Base-by-base conservation (phyloP, 2,113 vertebrate genomes). In the Oreotrochilus melanogaster region DNA sequence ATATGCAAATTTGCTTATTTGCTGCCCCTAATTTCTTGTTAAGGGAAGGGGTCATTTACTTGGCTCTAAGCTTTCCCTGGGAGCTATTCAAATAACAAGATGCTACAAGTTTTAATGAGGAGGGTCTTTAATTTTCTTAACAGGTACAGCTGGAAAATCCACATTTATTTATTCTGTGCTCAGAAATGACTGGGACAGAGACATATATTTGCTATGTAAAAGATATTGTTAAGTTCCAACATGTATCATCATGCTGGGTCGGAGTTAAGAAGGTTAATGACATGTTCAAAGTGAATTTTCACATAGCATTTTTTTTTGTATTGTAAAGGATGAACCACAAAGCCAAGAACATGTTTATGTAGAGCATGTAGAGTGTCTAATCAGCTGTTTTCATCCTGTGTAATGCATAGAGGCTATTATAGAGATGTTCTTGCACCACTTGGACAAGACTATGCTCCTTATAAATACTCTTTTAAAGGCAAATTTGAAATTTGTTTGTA, bases 121-220 rank as follows among this genome's bases (percentile, higher is more conserved):
- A 93, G 93, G 89, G 72, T 86, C 87, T 95, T 75, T 95, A 89
- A 96, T 93, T 95, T 95, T 81, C 87, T 85, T 78, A 48, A 47
- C 94, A 30, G 42, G 93, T 94, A 78, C 58, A 93, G 92, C 96
- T 91, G 87, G 96, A 97, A 96, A 94, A 94, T 89, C 75, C 14
- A 71, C 27, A 3, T 86, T 82, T 88, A 82, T 94, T 82, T 92
- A 64, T 56, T 88, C 75, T 67, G 8, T 60, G 47, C 58, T 83
- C 64, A 74, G 60, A 86, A 93, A 86, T 57, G 64, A 51, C 62
- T 61, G 51, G 43, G 35, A 67, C 53, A 83, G 75, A 88, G 54
- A 86, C 79, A 71, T 53, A 22, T 25, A 89, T 93, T 92, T 92
- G 56, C 75, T 74, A 86, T 92, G 92, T 80, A 93, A 89, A 94